A percentile compares a stretch with the other conserved stretches of the same genome.
phyloP scores from a whole-genome alignment of 2,113 vertebrate genomes.

The Hippotragus niger region DNA sequence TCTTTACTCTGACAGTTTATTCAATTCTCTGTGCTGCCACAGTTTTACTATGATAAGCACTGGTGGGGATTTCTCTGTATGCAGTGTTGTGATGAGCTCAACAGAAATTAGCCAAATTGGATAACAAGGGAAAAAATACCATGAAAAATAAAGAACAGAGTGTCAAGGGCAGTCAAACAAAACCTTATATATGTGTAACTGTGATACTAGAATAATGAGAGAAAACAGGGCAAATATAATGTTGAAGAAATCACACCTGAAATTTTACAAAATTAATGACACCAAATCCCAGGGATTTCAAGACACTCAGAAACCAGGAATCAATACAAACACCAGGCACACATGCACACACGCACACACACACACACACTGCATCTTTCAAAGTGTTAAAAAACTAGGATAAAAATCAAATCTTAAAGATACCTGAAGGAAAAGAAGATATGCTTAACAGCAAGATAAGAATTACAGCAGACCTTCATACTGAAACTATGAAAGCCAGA shows the following conservation, averaged over 20 bases:
- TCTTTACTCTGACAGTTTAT: neutral
- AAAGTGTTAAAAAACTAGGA: neutral
- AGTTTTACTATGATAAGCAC: neutral
- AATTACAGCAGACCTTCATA: neutral
- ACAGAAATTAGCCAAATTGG: neutral
- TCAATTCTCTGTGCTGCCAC: neutral
- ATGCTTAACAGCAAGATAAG: neutral
- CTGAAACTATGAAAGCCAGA: neutral
- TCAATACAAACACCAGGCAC: neutral
- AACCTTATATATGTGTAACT: neutral
- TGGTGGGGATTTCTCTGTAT: neutral
- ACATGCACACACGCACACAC: neutral
- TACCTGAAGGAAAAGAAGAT: neutral
- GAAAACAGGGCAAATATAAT: neutral
- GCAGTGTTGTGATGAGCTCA: neutral
- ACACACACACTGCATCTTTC: neutral
- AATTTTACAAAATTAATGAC: neutral
- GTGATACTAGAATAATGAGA: neutral
- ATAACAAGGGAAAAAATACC: neutral
- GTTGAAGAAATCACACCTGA: neutral
- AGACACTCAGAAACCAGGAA: neutral
- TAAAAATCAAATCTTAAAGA: constrained; percentile 14
- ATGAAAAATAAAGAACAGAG: neutral
- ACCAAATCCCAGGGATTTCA: neutral
- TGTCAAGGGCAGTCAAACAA: neutral